Evolutionary conservation across 2,113 vertebrate genomes (phyloP), one percentile per base, ranked within the genome.

Genomic region (Amia ocellicauda): DNA sequence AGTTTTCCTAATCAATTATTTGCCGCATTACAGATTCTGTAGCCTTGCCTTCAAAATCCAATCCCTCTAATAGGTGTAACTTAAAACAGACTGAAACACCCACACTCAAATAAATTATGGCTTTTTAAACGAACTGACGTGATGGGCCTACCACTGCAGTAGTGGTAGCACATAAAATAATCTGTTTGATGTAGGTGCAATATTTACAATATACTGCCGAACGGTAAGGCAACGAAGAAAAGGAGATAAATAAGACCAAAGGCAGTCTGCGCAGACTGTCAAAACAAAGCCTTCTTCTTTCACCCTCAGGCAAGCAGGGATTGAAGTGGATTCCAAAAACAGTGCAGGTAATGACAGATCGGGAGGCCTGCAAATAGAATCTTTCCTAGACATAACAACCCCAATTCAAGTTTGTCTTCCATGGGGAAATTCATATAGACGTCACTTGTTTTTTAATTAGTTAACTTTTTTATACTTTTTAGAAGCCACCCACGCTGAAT

Each of bases 201-300:
- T 9, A 29, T 11, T 5, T 47, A 23, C 40, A 59, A 36, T 27
- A 45, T 23, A 23, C 17, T 26, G 8, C 22, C 26, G 20, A 16
- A 14, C 56, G 62, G 62, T 55, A 63, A 31, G 54, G 47, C 42
- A 19, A 64, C 63, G 61, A 68, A 64, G 43, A 19, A 40, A 47
- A 47, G 5, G 45, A 77, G 84, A 84, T 84, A 83, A 82, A 71
- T 60, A 64, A 74, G 78, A 85, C 86, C 80, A 85, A 83, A 86
- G 80, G 54, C 24, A 52, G 60, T 41, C 69, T 69, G 77, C 70
- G 64, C 60, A 69, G 19, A 64, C 65, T 86, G 79, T 86, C 77
- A 84, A 83, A 85, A 80, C 80, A 85, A 60, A 74, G 66, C 67
- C 70, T 75, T 81, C 74, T 71, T 57, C 53, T 74, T 71, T 76